Conservation (phyloP, 1,140 invertebrate species). For the Hypsibius dujardini region DNA sequence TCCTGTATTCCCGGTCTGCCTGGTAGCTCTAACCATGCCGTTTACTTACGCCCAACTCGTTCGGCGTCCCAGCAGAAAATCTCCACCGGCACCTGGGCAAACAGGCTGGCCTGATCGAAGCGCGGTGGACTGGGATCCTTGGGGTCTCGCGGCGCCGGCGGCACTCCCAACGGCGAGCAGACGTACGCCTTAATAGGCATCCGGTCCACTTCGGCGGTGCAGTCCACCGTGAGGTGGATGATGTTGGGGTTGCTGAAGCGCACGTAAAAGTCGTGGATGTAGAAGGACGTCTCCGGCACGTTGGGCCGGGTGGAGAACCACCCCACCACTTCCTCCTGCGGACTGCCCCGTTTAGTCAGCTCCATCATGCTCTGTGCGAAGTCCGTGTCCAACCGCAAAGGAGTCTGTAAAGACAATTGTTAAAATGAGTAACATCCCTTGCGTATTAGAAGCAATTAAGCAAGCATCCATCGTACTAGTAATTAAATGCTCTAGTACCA, state of each 20-base stretch:
- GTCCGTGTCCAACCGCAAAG: constrained; percentile 5
- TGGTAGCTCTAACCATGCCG: too few species aligned
- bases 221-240: constrained; percentile 13
- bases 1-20: too few species aligned
- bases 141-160: neutral
- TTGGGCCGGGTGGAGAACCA: constrained; percentile 8
- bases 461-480: too few species aligned
- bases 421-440: too few species aligned
- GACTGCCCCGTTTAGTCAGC: neutral
- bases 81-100: constrained; percentile 14
- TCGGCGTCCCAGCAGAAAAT: constrained; percentile 12
- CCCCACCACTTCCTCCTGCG: neutral
- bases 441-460: too few species aligned
- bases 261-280: constrained; percentile 16
- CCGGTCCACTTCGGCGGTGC: constrained; percentile 5
- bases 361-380: constrained; percentile 11
- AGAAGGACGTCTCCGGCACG: constrained; percentile 1
- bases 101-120: neutral
- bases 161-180: neutral
- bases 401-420: neutral
- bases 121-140: neutral
- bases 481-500: neutral
- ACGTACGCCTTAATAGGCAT: constrained; percentile 16
- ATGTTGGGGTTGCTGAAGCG: constrained; percentile 8
- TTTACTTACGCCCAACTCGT: constrained; percentile 12